Evolutionary conservation across 2,888 invertebrate genomes (phyloP).

Genomic region (Orchesellides sinensis): DNA sequence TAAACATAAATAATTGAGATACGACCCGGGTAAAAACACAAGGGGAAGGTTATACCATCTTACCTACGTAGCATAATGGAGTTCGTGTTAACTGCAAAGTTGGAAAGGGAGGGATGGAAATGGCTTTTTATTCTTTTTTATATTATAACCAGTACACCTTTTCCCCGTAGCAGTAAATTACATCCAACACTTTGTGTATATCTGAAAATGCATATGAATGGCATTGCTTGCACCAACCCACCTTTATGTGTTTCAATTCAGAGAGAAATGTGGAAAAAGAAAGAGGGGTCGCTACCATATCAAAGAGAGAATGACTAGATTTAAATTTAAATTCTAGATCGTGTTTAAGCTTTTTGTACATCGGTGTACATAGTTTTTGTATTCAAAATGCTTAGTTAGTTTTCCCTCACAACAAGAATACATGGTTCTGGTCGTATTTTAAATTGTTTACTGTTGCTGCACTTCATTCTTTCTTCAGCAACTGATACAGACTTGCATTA

Average conservation of each 20-base stretch:
- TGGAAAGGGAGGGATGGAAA: constrained; percentile 51
- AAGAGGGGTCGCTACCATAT: constrained; percentile 44
- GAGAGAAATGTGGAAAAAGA: constrained; percentile 29
- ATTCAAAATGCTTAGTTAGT: constrained; percentile 20
- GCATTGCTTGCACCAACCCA: constrained; percentile 18
- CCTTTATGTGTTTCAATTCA: constrained; percentile 27
- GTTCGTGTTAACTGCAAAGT: constrained; percentile 36
- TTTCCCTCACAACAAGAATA: constrained; percentile 49
- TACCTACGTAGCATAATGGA: constrained; percentile 19
- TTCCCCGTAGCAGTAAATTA: constrained; percentile 51
- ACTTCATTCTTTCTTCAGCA: neutral
- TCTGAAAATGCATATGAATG: constrained; percentile 6
- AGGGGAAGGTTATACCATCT: constrained; percentile 36
- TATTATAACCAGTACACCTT: constrained; percentile 42
- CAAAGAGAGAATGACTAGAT: constrained; percentile 29
- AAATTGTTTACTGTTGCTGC: constrained; percentile 38
- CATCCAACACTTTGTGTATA: neutral
- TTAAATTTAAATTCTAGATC: too few species aligned
- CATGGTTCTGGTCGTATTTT: neutral
- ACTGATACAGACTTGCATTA: constrained; percentile 6
- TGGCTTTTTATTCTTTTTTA: constrained; percentile 26
- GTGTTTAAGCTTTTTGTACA: neutral
- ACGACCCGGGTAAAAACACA: constrained; percentile 50
- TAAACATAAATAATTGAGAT: constrained; percentile 58
- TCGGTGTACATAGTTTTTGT: neutral